A percentile compares a stretch with the other conserved stretches of the same genome.
Evolutionary conservation across 2,797 vertebrate genomes (phyloP).

Genomic region (Myotis findleyi): DNA sequence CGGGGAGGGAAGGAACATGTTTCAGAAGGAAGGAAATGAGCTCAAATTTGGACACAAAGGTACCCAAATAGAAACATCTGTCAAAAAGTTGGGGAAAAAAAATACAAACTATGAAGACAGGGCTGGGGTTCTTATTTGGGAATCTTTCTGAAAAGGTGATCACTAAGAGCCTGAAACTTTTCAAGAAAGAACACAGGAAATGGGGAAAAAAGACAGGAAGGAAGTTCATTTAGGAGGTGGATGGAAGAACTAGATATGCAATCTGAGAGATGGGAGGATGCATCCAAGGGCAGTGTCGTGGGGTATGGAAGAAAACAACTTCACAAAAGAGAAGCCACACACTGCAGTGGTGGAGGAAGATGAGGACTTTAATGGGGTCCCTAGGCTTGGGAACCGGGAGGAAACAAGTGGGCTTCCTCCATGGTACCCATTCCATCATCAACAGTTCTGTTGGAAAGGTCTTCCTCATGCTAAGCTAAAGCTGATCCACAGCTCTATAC

Average conservation of each 20-base stretch:
- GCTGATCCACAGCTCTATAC: not conserved
- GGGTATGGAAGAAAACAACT: not conserved
- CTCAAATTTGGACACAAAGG: slow-evolving; percentile 76
- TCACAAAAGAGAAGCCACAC: not conserved
- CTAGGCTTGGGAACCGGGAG: not conserved
- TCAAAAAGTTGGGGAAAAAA: slow-evolving; percentile 15
- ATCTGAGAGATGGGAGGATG: not conserved
- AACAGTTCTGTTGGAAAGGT: not conserved
- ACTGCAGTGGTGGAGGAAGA: not conserved
- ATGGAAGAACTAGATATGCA: not conserved
- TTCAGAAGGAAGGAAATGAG: slow-evolving; percentile 73
- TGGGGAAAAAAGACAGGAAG: not conserved
- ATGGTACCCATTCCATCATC: not conserved
- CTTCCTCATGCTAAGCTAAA: not conserved
- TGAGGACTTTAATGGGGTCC: not conserved
- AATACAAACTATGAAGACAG: not conserved
- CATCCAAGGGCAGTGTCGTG: not conserved
- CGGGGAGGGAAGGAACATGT: slow-evolving; percentile 1
- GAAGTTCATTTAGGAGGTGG: not conserved
- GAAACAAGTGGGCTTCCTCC: not conserved
- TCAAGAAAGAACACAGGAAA: not conserved
- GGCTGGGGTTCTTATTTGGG: not conserved
- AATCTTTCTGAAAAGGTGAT: slow-evolving; percentile 31
- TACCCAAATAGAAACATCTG: slow-evolving; percentile 72
- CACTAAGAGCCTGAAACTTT: not conserved